Evolutionary conservation across 2,113 vertebrate species (phyloP), one percentile per base, ranked within the genome.

Genomic region (Dendrocopos noguchii): DNA sequence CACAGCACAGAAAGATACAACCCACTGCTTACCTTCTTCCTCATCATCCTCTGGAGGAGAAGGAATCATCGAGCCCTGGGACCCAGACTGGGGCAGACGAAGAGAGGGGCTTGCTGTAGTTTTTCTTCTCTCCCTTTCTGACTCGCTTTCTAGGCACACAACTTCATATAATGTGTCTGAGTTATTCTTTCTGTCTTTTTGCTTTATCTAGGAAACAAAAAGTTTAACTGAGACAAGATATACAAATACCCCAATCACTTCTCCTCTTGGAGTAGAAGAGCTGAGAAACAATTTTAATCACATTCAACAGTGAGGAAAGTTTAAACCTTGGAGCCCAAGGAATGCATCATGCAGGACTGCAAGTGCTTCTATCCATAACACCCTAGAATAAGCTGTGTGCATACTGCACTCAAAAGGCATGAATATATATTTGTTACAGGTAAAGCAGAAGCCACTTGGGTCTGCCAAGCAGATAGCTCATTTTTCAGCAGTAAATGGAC

Each of bases 41-140:
- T 99, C 99, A 52, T 99, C 99, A 73, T 99, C 99, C 91, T 99
- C 99, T 0, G 99, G 99, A 39, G 99, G 99, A 29, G 99, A 99
- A 10, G 99, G 98, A 76, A 98, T 99, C 97, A 97, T 98, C 10
- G 98, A 98, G 59, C 98, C 98, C 61, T 99, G 98, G 1, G 98
- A 98, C 1, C 98, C 98, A 2, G 98, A 98, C 61, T 98, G 95
- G 7, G 98, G 97, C 74, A 98, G 96, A 57, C 98, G 97, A 33
- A 99, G 96, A 20, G 97, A 98, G 17, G 99, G 99, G 90, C 98
- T 99, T 29, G 99, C 98, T 27, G 99, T 99, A 29, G 99, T 99
- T 98, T 99, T 99, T 86, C 98, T 98, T 46, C 98, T 98, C 93
- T 99, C 99, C 93, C 99, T 97, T 90, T 99, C 99, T 0, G 98